phyloP scores from a whole-genome alignment of 1,140 invertebrate genomes.

The Chironomus tepperi region DNA sequence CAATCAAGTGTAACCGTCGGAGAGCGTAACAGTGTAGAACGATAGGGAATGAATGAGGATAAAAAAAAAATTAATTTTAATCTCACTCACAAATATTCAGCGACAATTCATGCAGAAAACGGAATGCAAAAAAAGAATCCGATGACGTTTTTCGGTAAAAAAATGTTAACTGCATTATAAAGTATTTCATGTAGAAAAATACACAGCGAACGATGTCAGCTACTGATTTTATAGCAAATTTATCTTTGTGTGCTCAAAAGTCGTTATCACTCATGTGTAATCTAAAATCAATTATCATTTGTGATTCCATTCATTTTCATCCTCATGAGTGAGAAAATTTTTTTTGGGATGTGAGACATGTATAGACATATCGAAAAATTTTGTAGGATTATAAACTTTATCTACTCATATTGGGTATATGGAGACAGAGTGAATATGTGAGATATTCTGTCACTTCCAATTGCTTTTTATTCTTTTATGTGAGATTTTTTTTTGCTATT shows the following conservation, averaged over 20 bases:
- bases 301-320: slow-evolving; percentile 14
- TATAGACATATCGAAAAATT: neutral
- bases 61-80: too few species aligned
- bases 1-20: too few species aligned
- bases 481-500: neutral
- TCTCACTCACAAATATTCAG: too few species aligned
- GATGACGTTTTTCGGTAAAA: too few species aligned
- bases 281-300: slow-evolving; percentile 23
- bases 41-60: too few species aligned
- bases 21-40: too few species aligned
- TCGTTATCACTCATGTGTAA: slow-evolving; percentile 16
- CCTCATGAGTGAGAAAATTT: too few species aligned
- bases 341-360: too few species aligned
- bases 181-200: too few species aligned
- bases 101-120: too few species aligned
- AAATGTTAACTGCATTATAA: too few species aligned
- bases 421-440: neutral
- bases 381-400: neutral
- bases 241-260: neutral
- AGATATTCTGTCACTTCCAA: neutral
- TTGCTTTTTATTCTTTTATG: neutral
- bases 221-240: neutral
- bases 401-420: neutral
- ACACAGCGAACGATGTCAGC: neutral
- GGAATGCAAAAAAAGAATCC: too few species aligned